Evolutionary conservation across 2,113 vertebrate genomes (phyloP), one percentile per base, ranked within the genome.

Genomic region (Silurus asotus): DNA sequence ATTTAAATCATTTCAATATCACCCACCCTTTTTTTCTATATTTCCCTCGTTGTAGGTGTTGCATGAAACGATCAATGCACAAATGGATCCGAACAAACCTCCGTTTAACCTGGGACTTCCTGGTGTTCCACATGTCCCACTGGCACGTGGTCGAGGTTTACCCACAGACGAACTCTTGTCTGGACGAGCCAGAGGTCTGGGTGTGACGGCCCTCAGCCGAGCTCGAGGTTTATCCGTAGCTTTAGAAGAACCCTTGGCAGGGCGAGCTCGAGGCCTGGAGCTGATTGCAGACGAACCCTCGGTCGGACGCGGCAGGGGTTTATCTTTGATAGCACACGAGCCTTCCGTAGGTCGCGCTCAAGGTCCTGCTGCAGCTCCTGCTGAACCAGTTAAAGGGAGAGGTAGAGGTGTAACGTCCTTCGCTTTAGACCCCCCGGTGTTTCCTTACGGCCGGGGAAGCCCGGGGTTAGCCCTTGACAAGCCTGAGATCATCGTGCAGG

Each of bases 41-140:
- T 3, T 80, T 20, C 6, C 48, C 9, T 37, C 14, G 20, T 45
- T 3, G 2, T 25, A 56, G 51, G 11, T 17, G 8, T 79, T 20
- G 9, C 45, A 11, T 13, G 56, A 80, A 45, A 48, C 45, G 28
- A 23, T 56, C 17, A 14, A 77, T 8, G 72, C 9, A 7, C 14
- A 69, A 81, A 95, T 95, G 94, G 94, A 95, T 88, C 93, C 92
- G 72, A 90, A 87, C 8, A 89, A 87, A 67, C 90, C 91, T 10
- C 69, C 86, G 1, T 86, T 88, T 7, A 28, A 0, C 1, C 83
- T 82, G 0, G 74, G 90, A 2, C 19, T 69, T 13, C 77, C 77
- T 20, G 53, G 14, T 5, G 14, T 19, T 25, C 49, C 51, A 5
- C 1, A 65, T 11, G 20, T 51, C n/a, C 64, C 61, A 2, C 15